Evolutionary conservation across 2,888 invertebrate species (phyloP).

Genomic region (Neoaliturus tenellus): DNA sequence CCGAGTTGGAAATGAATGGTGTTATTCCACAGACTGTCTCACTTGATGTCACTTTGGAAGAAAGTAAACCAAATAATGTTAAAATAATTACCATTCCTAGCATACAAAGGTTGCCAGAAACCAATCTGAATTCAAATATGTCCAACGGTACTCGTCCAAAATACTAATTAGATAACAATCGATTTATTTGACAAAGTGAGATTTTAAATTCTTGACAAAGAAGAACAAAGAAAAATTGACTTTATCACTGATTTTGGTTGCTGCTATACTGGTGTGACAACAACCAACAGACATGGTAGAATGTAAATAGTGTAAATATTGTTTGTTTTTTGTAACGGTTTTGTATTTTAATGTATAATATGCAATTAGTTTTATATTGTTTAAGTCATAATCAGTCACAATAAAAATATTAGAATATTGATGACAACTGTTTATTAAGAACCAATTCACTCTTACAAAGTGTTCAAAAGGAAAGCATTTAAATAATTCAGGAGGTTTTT

Average conservation of each 20-base stretch:
- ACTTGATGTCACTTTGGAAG: not conserved
- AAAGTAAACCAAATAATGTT: not conserved
- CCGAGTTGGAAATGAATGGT: not conserved
- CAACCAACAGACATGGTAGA: not conserved
- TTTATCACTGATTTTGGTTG: not conserved
- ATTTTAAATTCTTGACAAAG: not conserved
- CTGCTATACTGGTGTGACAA: too few relatives aligned
- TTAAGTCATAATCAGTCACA: too few relatives aligned
- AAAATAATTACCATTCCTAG: not conserved
- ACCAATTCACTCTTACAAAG: too few relatives aligned
- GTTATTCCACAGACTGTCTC: not conserved
- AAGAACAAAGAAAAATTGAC: too few relatives aligned
- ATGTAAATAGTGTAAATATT: conserved; percentile 1
- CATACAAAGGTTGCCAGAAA: not conserved
- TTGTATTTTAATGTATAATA: not conserved
- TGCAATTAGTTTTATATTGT: not conserved
- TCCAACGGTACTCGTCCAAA: not conserved
- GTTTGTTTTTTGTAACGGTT: not conserved
- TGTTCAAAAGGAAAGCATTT: too few relatives aligned
- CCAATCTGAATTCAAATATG: not conserved
- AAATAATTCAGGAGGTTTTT: too few relatives aligned
- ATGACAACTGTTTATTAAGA: too few relatives aligned
- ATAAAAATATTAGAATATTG: too few relatives aligned
- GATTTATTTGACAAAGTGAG: not conserved
- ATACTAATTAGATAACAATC: too few relatives aligned